Evolutionary conservation across 2,888 invertebrate genomes (phyloP), one percentile per base, ranked within the genome.

Genomic region (Phortica magna): DNA sequence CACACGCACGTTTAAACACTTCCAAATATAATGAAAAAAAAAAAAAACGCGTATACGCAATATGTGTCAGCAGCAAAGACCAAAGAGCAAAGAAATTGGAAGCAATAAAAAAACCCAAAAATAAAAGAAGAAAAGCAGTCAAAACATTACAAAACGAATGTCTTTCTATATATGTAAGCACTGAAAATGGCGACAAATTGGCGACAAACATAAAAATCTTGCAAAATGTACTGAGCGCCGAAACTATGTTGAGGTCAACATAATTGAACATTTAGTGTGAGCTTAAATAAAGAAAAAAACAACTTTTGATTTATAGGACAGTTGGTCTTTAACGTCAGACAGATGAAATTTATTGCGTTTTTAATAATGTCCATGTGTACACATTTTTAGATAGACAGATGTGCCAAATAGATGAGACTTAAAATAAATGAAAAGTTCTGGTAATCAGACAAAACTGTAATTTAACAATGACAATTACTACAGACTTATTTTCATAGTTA

Each of bases 131-230:
- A 43, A 31, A 19, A 68, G 7, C 70, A 70, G 2, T 22, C 19
- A 70, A 5, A 70, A 22, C 42, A 53, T 48, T 0, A 17, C 61
- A 61, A 61, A 61, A 61, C 19, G 10, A 61, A 19, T 61, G 61
- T 61, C 61, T 22, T 10, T 12, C 61, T 7, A 61, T 61, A 22
- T 22, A 61, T 61, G 7, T 22, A 9, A 71, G 31, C 55, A 31
- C 31, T 71, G 70, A 55, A 71, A 70, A 53, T 70, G 70, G 70
- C 70, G 70, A 70, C 70, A 70, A 53, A 70, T 42, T 48, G 70
- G 70, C 70, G 53, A 42, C 53, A 19, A 31, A 53, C 53, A 48
- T 22, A 70, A 70, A 53, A 64, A 14, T n/a, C 2, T 64, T 39
- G 39, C 14, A 9, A 10, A 31, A 53, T 53, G 10, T 39, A 61